Conservation (phyloP, 1,140 invertebrate species). For the Drosophila kikkawai region DNA sequence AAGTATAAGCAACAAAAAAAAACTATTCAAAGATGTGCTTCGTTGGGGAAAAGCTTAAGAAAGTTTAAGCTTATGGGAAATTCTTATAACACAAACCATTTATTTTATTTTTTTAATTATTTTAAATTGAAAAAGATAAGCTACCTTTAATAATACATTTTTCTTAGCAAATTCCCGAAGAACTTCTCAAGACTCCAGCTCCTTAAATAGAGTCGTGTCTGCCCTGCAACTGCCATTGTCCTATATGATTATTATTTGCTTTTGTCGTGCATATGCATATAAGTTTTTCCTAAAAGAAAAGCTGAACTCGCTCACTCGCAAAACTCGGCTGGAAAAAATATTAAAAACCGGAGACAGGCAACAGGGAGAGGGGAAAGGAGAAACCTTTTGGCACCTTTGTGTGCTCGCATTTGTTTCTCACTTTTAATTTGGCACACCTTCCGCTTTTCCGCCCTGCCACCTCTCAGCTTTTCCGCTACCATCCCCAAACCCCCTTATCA, state of each 20-base stretch:
- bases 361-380: slow-evolving; percentile 8
- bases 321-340: slow-evolving; percentile 57
- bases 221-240: slow-evolving; percentile 19
- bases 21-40: slow-evolving; percentile 8
- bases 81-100: not conserved
- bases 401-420: slow-evolving; percentile 76
- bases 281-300: slow-evolving; percentile 65
- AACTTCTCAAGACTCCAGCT: not conserved
- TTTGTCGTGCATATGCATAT: slow-evolving; percentile 48
- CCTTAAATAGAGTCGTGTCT: not conserved
- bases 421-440: slow-evolving; percentile 74
- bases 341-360: slow-evolving; percentile 54
- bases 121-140: not conserved
- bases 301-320: slow-evolving; percentile 50
- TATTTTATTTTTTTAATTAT: not conserved
- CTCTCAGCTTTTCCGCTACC: not conserved
- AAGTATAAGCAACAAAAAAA: not conserved
- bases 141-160: not conserved
- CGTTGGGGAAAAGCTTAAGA: not conserved
- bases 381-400: slow-evolving; percentile 80
- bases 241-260: slow-evolving; percentile 54
- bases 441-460: not conserved
- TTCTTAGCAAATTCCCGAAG: not conserved
- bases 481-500: not conserved
- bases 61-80: not conserved